These are phyloP conservation scores for Drosophila lacteicornis DNA, from an alignment of 1,140 invertebrate genomes.

Conservation along the genomic window DNA sequence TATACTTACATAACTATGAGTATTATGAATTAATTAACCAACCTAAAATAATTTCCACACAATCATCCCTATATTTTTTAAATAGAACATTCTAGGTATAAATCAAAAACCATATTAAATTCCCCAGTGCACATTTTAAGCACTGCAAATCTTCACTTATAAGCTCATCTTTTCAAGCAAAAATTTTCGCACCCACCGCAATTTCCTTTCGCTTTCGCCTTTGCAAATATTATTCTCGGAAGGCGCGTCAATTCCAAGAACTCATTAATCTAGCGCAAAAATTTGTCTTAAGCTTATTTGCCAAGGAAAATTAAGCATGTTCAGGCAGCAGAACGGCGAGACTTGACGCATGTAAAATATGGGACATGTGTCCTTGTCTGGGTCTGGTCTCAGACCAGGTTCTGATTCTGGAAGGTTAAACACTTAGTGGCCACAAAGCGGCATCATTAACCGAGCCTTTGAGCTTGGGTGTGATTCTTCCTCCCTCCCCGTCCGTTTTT, in stretches of 20 bases:
- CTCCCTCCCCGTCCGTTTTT: not conserved
- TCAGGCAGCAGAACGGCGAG: conserved; percentile 52
- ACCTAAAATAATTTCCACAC: too few relatives aligned
- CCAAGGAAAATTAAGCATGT: conserved; percentile 66
- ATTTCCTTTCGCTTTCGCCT: conserved; percentile 18
- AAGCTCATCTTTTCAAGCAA: conserved; percentile 4
- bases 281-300: conserved; percentile 71
- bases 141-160: not conserved
- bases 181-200: conserved; percentile 2
- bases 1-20: too few relatives aligned
- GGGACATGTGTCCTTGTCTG: conserved; percentile 45
- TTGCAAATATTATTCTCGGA: conserved; percentile 40
- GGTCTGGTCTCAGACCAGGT: conserved; percentile 26
- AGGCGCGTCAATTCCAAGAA: conserved; percentile 48
- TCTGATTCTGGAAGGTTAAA: conserved; percentile 66
- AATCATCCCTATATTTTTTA: too few relatives aligned
- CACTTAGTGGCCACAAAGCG: conserved; percentile 78
- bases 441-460: conserved; percentile 64
- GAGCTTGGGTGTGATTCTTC: conserved; percentile 8
- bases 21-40: too few relatives aligned
- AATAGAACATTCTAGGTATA: not conserved
- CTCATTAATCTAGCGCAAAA: conserved; percentile 74
- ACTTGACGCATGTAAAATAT: conserved; percentile 68
- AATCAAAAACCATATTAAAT: not conserved
- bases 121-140: conserved; percentile 4